A percentile compares a stretch with the other conserved stretches of the same genome.
Conservation (phyloP, 1,140 invertebrate genomes). For the Neodiprion pinetum region DNA sequence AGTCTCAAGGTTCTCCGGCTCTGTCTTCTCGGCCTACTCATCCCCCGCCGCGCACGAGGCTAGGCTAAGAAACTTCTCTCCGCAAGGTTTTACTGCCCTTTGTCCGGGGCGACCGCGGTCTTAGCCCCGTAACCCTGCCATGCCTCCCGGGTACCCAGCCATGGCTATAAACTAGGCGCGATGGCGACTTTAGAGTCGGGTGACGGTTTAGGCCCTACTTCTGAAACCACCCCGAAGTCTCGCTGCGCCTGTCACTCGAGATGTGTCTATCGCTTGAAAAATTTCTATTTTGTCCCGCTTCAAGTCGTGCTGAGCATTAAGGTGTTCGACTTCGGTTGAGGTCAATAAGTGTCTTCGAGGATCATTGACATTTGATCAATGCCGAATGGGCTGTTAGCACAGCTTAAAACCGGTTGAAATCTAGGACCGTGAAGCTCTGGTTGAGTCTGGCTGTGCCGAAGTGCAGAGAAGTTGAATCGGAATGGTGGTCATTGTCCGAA, state of each 20-base stretch:
- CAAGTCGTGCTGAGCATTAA: neutral
- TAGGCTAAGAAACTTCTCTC: neutral
- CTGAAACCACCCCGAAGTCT: neutral
- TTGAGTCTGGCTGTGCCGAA: too few relatives aligned
- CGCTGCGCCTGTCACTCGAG: too few relatives aligned
- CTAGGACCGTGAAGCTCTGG: too few relatives aligned
- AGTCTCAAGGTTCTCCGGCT: neutral
- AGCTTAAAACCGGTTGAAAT: too few relatives aligned
- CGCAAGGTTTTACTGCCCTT: conserved; percentile 1
- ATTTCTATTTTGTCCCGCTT: neutral
- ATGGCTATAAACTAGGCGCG: neutral
- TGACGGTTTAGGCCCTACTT: neutral
- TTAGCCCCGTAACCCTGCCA: neutral
- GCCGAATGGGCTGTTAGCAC: too few relatives aligned
- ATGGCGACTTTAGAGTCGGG: neutral
- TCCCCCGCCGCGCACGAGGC: too few relatives aligned
- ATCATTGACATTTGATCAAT: too few relatives aligned
- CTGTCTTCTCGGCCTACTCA: too few relatives aligned
- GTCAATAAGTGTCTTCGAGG: too few relatives aligned
- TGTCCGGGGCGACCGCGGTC: neutral
- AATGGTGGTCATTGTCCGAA: too few relatives aligned
- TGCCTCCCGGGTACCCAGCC: neutral
- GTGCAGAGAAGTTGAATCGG: too few relatives aligned
- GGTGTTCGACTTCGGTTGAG: neutral
- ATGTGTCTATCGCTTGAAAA: too few relatives aligned